phyloP scores from a whole-genome alignment of 2,797 vertebrate genomes.

The Botia almorhae region DNA sequence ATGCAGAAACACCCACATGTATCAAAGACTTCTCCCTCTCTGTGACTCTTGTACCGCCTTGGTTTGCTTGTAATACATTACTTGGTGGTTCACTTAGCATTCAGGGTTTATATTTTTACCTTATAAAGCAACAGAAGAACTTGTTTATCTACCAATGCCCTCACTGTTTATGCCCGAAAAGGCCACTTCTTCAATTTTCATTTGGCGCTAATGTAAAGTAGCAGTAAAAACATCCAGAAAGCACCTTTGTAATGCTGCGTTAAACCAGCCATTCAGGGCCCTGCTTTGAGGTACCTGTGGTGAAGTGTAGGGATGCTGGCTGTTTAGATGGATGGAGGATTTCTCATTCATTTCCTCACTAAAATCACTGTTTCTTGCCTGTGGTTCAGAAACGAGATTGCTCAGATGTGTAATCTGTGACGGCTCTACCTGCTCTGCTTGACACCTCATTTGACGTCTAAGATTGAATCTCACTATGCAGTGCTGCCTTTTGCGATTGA shows the following conservation, averaged over 20 bases:
- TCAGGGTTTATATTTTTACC: constrained; percentile 35
- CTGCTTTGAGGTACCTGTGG: neutral
- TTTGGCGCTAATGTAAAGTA: constrained; percentile 32
- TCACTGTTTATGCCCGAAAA: constrained; percentile 30
- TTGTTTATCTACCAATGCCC: constrained; percentile 34
- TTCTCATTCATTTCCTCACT: constrained; percentile 21
- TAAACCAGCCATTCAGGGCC: constrained; percentile 5
- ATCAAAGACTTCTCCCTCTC: constrained; percentile 4
- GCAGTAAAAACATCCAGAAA: constrained; percentile 2
- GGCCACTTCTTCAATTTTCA: constrained; percentile 46
- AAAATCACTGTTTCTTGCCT: neutral
- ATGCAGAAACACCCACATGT: neutral
- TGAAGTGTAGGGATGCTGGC: neutral
- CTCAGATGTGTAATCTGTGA: constrained; percentile 38
- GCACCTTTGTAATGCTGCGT: neutral
- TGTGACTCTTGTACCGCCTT: constrained; percentile 9
- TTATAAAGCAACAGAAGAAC: constrained; percentile 20
- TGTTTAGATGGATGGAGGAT: constrained; percentile 20
- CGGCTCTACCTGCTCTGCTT: constrained; percentile 36
- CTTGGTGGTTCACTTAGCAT: constrained; percentile 43
- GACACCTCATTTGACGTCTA: constrained; percentile 37
- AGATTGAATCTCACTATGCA: constrained; percentile 39
- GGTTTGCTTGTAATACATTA: constrained; percentile 43
- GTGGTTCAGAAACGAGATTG: constrained; percentile 26
- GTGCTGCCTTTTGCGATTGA: constrained; percentile 45